Evolutionary conservation across 2,113 vertebrate species (phyloP).

Genomic region (Amphiprion ocellaris): DNA sequence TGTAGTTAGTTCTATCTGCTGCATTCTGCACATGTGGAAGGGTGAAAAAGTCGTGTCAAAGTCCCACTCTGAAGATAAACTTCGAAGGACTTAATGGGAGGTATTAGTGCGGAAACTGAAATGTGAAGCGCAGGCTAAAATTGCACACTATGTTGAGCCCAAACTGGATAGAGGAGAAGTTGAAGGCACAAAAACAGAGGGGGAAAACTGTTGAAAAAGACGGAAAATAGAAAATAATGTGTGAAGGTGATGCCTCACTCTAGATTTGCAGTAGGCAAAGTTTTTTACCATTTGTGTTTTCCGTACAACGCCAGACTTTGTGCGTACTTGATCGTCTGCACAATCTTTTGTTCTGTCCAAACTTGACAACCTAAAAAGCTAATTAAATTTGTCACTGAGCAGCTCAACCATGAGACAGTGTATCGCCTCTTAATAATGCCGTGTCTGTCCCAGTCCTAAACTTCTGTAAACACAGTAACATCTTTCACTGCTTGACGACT

Average conservation of each 20-base stretch:
- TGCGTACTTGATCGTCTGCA: neutral
- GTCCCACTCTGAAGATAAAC: neutral
- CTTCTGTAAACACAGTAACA: slow-evolving; percentile 47
- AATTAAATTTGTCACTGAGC: slow-evolving; percentile 45
- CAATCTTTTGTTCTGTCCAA: slow-evolving; percentile 24
- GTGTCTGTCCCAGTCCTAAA: slow-evolving; percentile 39
- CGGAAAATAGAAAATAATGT: neutral
- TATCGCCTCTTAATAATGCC: slow-evolving; percentile 33
- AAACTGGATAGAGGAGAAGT: neutral
- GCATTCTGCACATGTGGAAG: neutral
- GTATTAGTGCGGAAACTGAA: neutral
- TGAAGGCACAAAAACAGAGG: neutral
- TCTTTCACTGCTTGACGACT: slow-evolving; percentile 17
- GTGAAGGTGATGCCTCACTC: neutral
- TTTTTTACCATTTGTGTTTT: neutral
- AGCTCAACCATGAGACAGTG: slow-evolving; percentile 8
- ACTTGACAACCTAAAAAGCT: slow-evolving; percentile 16
- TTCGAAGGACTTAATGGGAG: neutral
- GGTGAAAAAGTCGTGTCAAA: neutral
- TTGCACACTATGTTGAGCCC: neutral
- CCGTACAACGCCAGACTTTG: slow-evolving; percentile 13
- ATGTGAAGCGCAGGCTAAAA: neutral
- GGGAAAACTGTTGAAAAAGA: neutral
- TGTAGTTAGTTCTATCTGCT: neutral
- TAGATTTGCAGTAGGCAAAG: neutral